Base-by-base conservation (phyloP, 2,797 vertebrate genomes). In the Cryptoblepharus egeriae region DNA sequence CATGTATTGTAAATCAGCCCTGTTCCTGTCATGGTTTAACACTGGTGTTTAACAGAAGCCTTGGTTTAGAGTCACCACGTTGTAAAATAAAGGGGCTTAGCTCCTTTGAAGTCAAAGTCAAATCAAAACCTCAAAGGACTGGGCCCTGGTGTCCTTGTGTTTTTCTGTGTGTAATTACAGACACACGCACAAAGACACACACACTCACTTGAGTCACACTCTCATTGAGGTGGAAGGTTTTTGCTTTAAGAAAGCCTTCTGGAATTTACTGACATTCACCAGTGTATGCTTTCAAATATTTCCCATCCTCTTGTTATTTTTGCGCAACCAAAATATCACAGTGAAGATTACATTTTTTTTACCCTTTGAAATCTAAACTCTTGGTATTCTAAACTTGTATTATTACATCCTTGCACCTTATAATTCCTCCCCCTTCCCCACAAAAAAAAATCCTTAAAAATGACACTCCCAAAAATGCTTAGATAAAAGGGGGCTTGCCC, bases 1-100 rank as follows among this genome's bases (percentile, higher is more conserved):
- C 85, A 80, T 92, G 80, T 26, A 58, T 69, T 75, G 71, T 92
- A 93, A 92, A 92, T 93, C 91, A 91, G 80, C 61, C 77, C 88
- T 90, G 89, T 89, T 89, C 91, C 87, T 91, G 75, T 85, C 90
- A 86, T 85, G 85, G 88, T 93, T 93, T 90, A 88, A 68, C 89
- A 81, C 63, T 2, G 87, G 84, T 86, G 78, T 12, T 63, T 88
- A 91, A 88, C 89, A 86, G 89, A 90, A 91, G 92, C 91, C n/a
- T 73, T 85, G 83, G 79, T 49, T 83, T 88, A 79, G 87, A 90
- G 89, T 91, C 88, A 87, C 80, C 75, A 28, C 82, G 63, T 79
- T 75, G 69, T 15, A 0, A 88, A 92, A 92, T 91, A 93, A 90
- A 90, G 89, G 57, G 91, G 90, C 91, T 89, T 89, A 92, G 86